Conservation (phyloP, 2,113 vertebrate species). For the Mesocricetus auratus region DNA sequence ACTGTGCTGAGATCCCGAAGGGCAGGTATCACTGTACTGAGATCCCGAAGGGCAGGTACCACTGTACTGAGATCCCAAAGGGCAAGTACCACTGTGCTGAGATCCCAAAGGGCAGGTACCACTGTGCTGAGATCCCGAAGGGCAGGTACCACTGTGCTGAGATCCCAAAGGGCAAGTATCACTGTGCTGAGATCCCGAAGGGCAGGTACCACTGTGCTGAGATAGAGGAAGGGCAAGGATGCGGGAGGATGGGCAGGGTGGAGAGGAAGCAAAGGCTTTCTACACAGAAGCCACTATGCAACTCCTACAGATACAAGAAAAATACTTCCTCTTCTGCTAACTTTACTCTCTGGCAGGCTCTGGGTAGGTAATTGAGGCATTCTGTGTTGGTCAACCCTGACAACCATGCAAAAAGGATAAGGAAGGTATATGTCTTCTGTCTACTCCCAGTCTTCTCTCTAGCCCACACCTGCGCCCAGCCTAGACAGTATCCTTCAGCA, state of each 20-base stretch:
- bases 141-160: neutral
- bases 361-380: neutral
- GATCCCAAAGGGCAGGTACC: too few species aligned
- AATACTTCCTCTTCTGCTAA: neutral
- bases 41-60: too few species aligned
- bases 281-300: neutral
- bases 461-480: neutral
- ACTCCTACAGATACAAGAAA: neutral
- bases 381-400: constrained; percentile 9
- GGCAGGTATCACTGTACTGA: neutral
- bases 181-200: neutral
- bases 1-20: constrained; percentile 2
- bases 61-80: constrained; percentile 8
- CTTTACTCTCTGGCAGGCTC: neutral
- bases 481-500: neutral
- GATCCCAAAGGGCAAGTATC: neutral
- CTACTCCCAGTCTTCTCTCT: neutral
- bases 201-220: neutral
- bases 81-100: neutral
- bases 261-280: neutral
- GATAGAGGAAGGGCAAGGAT: neutral
- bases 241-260: neutral
- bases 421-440: constrained; percentile 19
- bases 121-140: constrained; percentile 2
- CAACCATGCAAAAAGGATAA: neutral